These are phyloP conservation scores for Peromyscus nudipes DNA, from an alignment of 2,797 vertebrate genomes.

Conservation along the genomic window DNA sequence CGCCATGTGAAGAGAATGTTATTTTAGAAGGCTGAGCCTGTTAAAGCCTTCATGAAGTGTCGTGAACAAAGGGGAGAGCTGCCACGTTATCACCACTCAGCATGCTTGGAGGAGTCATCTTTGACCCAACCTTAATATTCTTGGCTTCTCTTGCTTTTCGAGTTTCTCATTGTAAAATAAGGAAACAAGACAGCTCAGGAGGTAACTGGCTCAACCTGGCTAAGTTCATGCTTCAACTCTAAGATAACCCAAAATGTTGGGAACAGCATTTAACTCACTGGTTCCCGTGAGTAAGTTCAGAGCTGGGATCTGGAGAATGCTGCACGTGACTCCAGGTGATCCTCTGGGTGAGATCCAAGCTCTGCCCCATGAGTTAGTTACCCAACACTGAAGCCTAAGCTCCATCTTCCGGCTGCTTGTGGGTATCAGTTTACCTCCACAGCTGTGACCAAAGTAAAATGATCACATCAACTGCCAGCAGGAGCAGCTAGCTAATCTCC, in stretches of 20 bases:
- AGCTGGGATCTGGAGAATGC: neutral
- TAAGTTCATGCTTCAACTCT: neutral
- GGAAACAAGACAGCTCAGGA: neutral
- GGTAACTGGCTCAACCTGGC: neutral
- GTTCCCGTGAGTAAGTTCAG: neutral
- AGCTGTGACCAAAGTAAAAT: slow-evolving; percentile 59
- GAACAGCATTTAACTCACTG: neutral
- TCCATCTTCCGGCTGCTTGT: neutral
- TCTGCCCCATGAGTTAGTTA: neutral
- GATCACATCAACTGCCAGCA: slow-evolving; percentile 40
- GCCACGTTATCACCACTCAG: neutral
- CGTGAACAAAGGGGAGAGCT: neutral
- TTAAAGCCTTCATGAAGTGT: slow-evolving; percentile 16
- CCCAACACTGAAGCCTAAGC: slow-evolving; percentile 44
- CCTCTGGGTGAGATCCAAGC: neutral
- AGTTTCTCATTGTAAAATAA: neutral
- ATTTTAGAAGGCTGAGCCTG: slow-evolving; percentile 37
- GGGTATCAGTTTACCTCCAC: slow-evolving; percentile 60
- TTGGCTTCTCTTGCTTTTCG: slow-evolving; percentile 15
- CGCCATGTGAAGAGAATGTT: neutral
- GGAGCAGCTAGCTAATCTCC: slow-evolving; percentile 44
- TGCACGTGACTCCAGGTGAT: neutral
- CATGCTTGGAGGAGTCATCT: neutral
- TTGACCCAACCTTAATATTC: slow-evolving; percentile 20
- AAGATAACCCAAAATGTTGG: neutral